Conservation (phyloP, 2,888 invertebrate genomes). For the Myathropa florea region DNA sequence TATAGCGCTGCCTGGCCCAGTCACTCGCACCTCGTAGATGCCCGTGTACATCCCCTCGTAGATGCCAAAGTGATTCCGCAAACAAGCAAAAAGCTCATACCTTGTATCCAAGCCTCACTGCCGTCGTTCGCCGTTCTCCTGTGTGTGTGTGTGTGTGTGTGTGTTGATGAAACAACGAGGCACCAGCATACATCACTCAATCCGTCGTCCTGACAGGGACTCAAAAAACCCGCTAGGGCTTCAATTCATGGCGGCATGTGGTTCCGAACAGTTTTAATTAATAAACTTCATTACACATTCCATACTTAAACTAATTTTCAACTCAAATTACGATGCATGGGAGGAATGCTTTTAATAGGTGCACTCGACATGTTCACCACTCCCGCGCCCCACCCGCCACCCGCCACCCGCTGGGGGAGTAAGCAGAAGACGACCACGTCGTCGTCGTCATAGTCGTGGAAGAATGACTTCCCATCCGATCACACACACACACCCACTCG, state of each 20-base stretch:
- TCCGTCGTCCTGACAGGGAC: slow-evolving; percentile 64
- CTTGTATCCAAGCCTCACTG: not conserved
- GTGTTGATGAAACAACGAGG: slow-evolving; percentile 50
- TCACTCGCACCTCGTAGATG: not conserved
- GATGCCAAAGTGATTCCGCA: slow-evolving; percentile 64
- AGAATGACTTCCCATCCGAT: too few relatives aligned
- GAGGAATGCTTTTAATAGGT: slow-evolving; percentile 74
- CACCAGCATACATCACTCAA: slow-evolving; percentile 61
- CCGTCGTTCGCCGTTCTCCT: not conserved
- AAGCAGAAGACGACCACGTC: slow-evolving; percentile 2
- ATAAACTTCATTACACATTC: slow-evolving; percentile 75
- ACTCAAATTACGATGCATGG: slow-evolving; percentile 74
- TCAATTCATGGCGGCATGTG: slow-evolving; percentile 71
- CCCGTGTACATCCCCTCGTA: slow-evolving; percentile 9
- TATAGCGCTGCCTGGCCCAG: slow-evolving; percentile 37
- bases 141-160: not conserved
- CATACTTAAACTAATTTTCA: slow-evolving; percentile 75
- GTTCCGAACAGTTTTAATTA: slow-evolving; percentile 74
- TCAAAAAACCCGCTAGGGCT: slow-evolving; percentile 68
- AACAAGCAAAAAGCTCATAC: slow-evolving; percentile 42
- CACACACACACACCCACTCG: not conserved
- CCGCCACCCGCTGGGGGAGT: not conserved
- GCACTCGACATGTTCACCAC: slow-evolving; percentile 71
- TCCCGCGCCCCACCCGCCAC: too few relatives aligned
- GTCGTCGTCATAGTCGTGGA: not conserved